These are phyloP conservation scores for Drosophila dunni DNA, from an alignment of 1,140 invertebrate genomes.

Conservation along the genomic window DNA sequence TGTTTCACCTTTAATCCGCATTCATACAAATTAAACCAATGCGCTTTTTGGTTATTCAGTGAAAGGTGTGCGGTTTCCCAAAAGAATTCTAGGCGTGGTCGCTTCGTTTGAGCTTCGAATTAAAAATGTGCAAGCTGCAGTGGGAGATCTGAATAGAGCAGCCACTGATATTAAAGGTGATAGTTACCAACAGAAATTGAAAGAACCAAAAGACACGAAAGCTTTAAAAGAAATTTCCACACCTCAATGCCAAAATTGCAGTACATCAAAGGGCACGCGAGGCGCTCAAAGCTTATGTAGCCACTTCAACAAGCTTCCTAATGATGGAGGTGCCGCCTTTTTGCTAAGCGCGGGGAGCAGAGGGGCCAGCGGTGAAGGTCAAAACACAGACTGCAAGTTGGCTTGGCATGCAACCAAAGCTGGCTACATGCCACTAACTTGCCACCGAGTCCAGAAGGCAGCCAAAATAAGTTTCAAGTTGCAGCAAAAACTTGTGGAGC, in stretches of 20 bases:
- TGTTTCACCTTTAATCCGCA: slow-evolving; percentile 14
- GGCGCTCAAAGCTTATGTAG: slow-evolving; percentile 26
- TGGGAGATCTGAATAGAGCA: slow-evolving; percentile 17
- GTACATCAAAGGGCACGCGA: slow-evolving; percentile 47
- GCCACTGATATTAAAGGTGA: not conserved
- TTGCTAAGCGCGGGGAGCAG: not conserved
- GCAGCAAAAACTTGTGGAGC: slow-evolving; percentile 39
- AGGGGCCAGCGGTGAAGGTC: slow-evolving; percentile 21
- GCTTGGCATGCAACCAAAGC: slow-evolving; percentile 46
- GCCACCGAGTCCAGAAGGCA: slow-evolving; percentile 24
- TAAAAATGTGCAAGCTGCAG: slow-evolving; percentile 18
- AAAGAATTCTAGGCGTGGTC: slow-evolving; percentile 27
- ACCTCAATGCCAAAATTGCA: slow-evolving; percentile 39
- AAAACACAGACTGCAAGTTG: slow-evolving; percentile 40
- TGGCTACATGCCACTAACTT: slow-evolving; percentile 1
- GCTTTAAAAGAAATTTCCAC: slow-evolving; percentile 44
- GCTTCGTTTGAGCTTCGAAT: slow-evolving; percentile 25
- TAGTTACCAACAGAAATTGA: not conserved
- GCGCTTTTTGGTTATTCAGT: slow-evolving; percentile 26
- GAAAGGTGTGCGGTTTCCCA: slow-evolving; percentile 37
- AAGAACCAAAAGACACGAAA: slow-evolving; percentile 10
- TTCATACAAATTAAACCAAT: slow-evolving; percentile 47
- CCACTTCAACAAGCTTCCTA: slow-evolving; percentile 49
- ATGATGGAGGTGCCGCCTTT: slow-evolving; percentile 24
- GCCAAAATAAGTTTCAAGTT: slow-evolving; percentile 52